phyloP scores from a whole-genome alignment of 2,888 invertebrate species.

The Lobophora halterata region DNA sequence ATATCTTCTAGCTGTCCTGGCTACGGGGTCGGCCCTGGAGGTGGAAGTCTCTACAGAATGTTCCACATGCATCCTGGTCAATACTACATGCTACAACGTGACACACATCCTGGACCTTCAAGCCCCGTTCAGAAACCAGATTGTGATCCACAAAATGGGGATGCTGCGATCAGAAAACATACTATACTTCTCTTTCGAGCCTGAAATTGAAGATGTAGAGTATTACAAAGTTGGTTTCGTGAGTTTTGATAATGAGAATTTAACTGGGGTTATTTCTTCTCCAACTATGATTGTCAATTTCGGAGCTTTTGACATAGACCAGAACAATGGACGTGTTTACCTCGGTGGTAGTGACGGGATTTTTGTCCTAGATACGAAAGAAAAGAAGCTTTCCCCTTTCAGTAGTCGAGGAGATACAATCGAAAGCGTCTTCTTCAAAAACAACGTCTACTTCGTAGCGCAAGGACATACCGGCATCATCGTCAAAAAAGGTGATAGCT shows the following conservation, averaged over 20 bases:
- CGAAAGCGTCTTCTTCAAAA: constrained; percentile 53
- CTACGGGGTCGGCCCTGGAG: constrained; percentile 34
- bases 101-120: constrained; percentile 52
- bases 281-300: constrained; percentile 52
- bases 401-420: constrained; percentile 62
- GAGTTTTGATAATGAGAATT: constrained; percentile 43
- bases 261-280: constrained; percentile 43
- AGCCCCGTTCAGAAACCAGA: constrained; percentile 53
- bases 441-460: constrained; percentile 57
- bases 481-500: constrained; percentile 55
- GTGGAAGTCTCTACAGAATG: constrained; percentile 35
- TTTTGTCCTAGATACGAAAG: constrained; percentile 45
- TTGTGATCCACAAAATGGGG: constrained; percentile 60
- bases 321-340: constrained; percentile 55
- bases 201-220: constrained; percentile 55
- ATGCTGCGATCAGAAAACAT: constrained; percentile 50
- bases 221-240: constrained; percentile 64
- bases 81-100: constrained; percentile 54
- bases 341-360: constrained; percentile 65
- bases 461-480: constrained; percentile 48
- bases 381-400: constrained; percentile 46
- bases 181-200: constrained; percentile 64
- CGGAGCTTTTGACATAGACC: constrained; percentile 64
- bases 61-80: constrained; percentile 48
- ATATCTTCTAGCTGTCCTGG: constrained; percentile 35